These are phyloP conservation scores for Anhinga anhinga DNA, from an alignment of 2,113 vertebrate genomes.

Conservation along the genomic window DNA sequence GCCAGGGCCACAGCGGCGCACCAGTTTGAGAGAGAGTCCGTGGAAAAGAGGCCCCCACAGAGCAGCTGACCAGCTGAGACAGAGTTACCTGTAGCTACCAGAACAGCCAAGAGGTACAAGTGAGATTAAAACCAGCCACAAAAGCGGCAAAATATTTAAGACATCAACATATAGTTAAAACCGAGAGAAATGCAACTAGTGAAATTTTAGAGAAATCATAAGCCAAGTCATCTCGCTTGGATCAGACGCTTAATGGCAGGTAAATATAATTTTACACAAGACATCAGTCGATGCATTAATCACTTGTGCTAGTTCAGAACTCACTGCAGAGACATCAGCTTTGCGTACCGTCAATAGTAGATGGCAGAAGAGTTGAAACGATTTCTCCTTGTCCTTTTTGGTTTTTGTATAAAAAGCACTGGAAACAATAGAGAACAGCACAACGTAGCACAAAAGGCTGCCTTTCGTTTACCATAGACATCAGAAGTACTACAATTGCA, in stretches of 20 bases:
- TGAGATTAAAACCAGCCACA: background rate
- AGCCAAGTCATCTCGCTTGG: background rate
- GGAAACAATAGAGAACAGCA: constrained; percentile 97
- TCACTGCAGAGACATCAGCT: background rate
- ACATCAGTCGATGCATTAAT: background rate
- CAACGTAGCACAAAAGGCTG: constrained; percentile 96
- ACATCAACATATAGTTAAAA: background rate
- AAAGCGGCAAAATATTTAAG: accelerated
- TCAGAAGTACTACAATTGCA: constrained; percentile 94
- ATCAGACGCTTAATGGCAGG: background rate
- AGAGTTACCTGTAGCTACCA: constrained; percentile 84
- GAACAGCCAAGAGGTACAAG: background rate
- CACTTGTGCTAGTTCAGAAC: background rate
- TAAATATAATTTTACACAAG: accelerated
- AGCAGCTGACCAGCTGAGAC: constrained; percentile 95
- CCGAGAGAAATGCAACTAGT: accelerated
- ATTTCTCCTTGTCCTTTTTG: constrained; percentile 96
- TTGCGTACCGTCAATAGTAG: constrained; percentile 91
- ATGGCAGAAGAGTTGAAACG: constrained; percentile 92
- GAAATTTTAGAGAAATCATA: background rate
- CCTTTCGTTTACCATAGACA: constrained; percentile 98
- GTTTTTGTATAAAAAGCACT: constrained; percentile 98
- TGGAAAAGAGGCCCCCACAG: constrained; percentile 94
- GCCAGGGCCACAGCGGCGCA: constrained; percentile 94
- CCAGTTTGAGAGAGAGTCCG: constrained; percentile 97